phyloP scores from a whole-genome alignment of 1,140 invertebrate species.

The Scaptomyza pallida region DNA sequence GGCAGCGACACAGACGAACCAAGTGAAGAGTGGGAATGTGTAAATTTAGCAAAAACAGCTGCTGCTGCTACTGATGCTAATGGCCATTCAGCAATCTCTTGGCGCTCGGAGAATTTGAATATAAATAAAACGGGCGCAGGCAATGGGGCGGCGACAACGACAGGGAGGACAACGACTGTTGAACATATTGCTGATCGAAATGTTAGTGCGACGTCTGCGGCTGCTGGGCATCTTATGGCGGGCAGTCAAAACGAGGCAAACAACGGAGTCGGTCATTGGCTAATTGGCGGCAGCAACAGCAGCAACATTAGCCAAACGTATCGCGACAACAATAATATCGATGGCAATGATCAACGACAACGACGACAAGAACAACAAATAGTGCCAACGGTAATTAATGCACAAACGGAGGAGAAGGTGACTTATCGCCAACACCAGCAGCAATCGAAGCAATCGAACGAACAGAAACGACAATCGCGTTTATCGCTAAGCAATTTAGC shows the following conservation, averaged over 20 bases:
- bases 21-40: constrained; percentile 46
- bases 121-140: constrained; percentile 73
- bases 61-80: constrained; percentile 45
- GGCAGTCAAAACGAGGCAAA: constrained; percentile 73
- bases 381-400: constrained; percentile 44
- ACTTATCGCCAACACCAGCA: constrained; percentile 34
- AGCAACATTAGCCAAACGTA: constrained; percentile 35
- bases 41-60: constrained; percentile 82
- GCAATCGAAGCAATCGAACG: constrained; percentile 51
- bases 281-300: constrained; percentile 65
- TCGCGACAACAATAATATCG: constrained; percentile 46
- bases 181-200: constrained; percentile 64
- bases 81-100: constrained; percentile 60
- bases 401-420: constrained; percentile 16
- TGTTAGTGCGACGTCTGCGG: constrained; percentile 27
- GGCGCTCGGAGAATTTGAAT: constrained; percentile 68
- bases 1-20: constrained; percentile 47
- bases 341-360: constrained; percentile 31
- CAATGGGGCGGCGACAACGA: constrained; percentile 35
- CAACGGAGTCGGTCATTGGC: constrained; percentile 42
- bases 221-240: constrained; percentile 45
- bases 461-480: constrained; percentile 64
- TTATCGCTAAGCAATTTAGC: constrained; percentile 55
- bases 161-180: constrained; percentile 42
- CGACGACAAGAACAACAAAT: constrained; percentile 10